Base-by-base conservation (phyloP, 2,888 invertebrate species). In the Volucella inflata region DNA sequence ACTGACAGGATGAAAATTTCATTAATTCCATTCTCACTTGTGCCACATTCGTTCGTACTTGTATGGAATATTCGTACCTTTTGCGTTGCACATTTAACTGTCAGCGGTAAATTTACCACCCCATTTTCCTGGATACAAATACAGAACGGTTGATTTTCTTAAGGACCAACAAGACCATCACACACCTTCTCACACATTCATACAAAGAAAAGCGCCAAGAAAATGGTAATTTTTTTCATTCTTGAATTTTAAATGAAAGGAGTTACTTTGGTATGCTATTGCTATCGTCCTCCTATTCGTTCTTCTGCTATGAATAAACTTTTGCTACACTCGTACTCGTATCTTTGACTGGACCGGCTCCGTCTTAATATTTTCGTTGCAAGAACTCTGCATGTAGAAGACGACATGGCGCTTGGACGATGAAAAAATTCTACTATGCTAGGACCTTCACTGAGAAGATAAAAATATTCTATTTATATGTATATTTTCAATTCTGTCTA, bases 1-100 rank as follows among this genome's bases (percentile, higher is more conserved):
- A 76, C 80, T 76, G 84, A 85, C 84, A 76, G 85, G 72, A 85
- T 81, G 85, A 85, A 85, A 81, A 77, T 85, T 85, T 85, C 85
- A 85, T 85, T 85, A 85, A 81, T 85, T 81, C 72, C 57, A 81
- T 85, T 85, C 81, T 57, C 81, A 76, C 80, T 85, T 64, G 75
- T 75, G 65, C 55, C 57, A 14, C 57, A 55, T 59, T 55, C 75
- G 30, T 57, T 64, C 8, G 17, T 30, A 65, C 21, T 36, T n/a
- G 40, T 59, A 14, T 40, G n/a, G 36, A 21, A 30, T 12, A 10
- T 44, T 36, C 64, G 30, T 65, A 53, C 59, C 44, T 40, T 59
- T 64, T 53, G 57, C 77, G 70, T 62, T 75, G 74, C 64, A 72
- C 75, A 71, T 80, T 80, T 80, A 59, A 62, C 80, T 81, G 85